These are phyloP conservation scores for Brassicogethes aeneus DNA, from an alignment of 2,888 invertebrate genomes.

Conservation along the genomic window DNA sequence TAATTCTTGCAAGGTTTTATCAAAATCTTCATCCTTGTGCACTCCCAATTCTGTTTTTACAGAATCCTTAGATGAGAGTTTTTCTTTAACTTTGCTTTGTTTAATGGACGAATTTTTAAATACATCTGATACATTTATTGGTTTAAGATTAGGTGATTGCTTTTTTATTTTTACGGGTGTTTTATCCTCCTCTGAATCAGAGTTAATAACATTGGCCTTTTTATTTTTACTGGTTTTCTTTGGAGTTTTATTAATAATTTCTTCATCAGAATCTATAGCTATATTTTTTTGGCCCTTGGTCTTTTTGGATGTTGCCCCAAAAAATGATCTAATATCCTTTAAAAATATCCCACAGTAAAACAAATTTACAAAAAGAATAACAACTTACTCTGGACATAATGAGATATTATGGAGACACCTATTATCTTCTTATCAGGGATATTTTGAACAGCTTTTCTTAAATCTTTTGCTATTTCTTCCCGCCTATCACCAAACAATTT, in stretches of 20 bases:
- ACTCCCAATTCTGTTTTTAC: constrained; percentile 39
- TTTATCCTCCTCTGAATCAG: constrained; percentile 24
- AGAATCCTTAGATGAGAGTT: constrained; percentile 11
- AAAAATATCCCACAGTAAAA: too few species aligned
- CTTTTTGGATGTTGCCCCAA: constrained; percentile 37
- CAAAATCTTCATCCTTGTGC: constrained; percentile 63
- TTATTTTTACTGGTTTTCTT: constrained; percentile 16
- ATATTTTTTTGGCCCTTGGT: constrained; percentile 33
- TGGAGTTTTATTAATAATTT: constrained; percentile 50
- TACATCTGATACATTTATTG: constrained; percentile 44
- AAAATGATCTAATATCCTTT: constrained; percentile 59
- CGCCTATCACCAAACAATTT: too few species aligned
- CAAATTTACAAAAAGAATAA: too few species aligned
- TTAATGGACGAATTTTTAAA: constrained; percentile 56
- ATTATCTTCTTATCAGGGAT: too few species aligned
- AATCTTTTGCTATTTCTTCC: too few species aligned
- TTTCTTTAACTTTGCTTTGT: constrained; percentile 37
- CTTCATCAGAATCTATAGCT: constrained; percentile 45
- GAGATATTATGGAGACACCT: too few species aligned
- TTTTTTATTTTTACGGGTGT: constrained; percentile 15
- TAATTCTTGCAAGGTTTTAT: constrained; percentile 55
- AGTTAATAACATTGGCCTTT: constrained; percentile 22
- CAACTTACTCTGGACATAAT: too few species aligned
- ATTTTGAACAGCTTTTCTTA: too few species aligned
- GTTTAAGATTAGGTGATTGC: constrained; percentile 30